phyloP scores from a whole-genome alignment of 1,140 invertebrate species.

The Pseudoatta argentina region DNA sequence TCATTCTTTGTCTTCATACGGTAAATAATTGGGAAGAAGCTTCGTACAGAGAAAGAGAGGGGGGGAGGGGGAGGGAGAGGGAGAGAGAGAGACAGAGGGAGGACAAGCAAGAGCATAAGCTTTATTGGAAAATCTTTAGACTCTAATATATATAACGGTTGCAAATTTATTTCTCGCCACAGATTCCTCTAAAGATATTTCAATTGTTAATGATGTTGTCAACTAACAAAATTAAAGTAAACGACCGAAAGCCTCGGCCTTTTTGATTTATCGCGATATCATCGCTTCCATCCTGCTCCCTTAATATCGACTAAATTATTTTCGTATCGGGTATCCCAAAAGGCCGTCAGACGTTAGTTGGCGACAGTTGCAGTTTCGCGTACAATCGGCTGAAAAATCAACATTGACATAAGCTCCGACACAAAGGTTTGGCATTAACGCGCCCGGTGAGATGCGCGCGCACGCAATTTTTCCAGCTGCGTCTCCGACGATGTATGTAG shows the following conservation, averaged over 20 bases:
- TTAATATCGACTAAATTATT: constrained; percentile 19
- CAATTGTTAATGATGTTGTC: constrained; percentile 37
- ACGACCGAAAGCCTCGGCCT: not conserved
- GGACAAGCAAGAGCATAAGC: not conserved
- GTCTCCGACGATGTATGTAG: constrained; percentile 13
- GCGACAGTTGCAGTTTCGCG: constrained; percentile 31
- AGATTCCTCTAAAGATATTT: constrained; percentile 4
- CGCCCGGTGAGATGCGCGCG: constrained; percentile 11
- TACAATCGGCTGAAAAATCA: constrained; percentile 58
- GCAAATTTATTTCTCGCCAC: constrained; percentile 41
- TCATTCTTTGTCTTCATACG: constrained; percentile 4
- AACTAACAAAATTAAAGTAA: constrained; percentile 30
- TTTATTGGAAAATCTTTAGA: constrained; percentile 42
- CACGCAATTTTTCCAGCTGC: constrained; percentile 53
- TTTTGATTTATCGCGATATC: constrained; percentile 20
- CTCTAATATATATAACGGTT: constrained; percentile 12
- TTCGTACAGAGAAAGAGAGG: not conserved
- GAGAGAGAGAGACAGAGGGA: not conserved
- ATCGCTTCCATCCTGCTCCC: not conserved
- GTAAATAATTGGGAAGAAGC: constrained; percentile 43
- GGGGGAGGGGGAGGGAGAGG: not conserved
- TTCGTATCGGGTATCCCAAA: not conserved
- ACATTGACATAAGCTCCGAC: constrained; percentile 62
- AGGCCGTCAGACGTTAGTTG: not conserved
- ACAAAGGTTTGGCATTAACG: constrained; percentile 55